Conservation (phyloP, 2,888 invertebrate species). For the Pachliopta kotzebuea region DNA sequence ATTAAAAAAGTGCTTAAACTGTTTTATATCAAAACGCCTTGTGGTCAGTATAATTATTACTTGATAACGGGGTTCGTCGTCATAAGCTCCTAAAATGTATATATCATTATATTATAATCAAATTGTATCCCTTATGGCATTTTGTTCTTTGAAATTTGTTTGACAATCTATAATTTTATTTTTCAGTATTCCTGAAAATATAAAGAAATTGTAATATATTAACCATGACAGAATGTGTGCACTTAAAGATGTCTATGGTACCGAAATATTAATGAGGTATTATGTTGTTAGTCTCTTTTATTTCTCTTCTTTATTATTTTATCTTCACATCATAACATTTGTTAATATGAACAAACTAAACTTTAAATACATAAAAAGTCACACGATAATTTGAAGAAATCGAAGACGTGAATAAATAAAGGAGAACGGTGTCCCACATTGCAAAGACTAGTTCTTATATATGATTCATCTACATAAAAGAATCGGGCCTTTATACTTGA, state of each 20-base stretch:
- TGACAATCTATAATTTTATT: no score
- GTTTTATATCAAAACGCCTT: no score
- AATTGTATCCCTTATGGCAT: no score
- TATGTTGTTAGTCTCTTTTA: not conserved
- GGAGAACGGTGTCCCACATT: slow-evolving; percentile 13
- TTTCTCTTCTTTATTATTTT: not conserved
- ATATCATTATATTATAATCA: no score
- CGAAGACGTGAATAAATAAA: slow-evolving; percentile 7
- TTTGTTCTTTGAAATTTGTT: no score
- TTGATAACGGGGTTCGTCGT: no score
- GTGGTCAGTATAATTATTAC: no score
- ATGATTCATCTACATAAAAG: slow-evolving; percentile 20
- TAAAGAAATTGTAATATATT: no score
- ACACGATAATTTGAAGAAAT: not conserved
- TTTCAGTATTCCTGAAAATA: not conserved
- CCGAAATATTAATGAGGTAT: not conserved
- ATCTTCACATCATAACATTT: not conserved
- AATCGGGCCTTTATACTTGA: slow-evolving; percentile 17
- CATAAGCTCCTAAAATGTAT: no score
- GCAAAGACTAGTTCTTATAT: slow-evolving; percentile 16
- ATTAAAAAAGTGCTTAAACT: no score
- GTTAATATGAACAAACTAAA: not conserved
- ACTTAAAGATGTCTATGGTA: not conserved
- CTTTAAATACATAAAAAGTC: not conserved
- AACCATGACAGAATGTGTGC: no score